A percentile compares a stretch with the other conserved stretches of the same genome.
Evolutionary conservation across 2,888 invertebrate genomes (phyloP).

Genomic region (Gandaritis pyraliata): DNA sequence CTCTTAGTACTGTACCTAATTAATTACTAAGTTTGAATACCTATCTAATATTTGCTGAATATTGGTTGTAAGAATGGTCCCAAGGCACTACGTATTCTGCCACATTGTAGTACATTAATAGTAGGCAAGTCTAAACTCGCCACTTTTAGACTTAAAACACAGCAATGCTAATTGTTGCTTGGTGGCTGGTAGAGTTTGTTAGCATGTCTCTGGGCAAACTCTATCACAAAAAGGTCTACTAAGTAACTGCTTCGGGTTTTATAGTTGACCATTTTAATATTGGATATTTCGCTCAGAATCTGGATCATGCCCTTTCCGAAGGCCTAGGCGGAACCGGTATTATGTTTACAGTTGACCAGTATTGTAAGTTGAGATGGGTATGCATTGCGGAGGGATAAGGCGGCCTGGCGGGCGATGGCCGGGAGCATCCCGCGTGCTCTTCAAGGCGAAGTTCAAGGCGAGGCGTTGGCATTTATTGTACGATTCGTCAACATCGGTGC

Average conservation of each 20-base stretch:
- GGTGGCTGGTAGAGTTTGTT: neutral
- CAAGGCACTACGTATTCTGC: no score
- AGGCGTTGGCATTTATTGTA: slow-evolving; percentile 79
- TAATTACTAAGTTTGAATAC: no score
- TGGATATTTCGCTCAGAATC: slow-evolving; percentile 44
- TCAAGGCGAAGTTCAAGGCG: slow-evolving; percentile 80
- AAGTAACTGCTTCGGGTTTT: neutral
- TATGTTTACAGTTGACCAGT: slow-evolving; percentile 61
- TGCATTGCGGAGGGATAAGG: slow-evolving; percentile 52
- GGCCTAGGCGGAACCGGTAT: slow-evolving; percentile 66
- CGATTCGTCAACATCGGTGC: slow-evolving; percentile 72
- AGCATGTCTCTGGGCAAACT: neutral
- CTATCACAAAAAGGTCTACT: neutral
- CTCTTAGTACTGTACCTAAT: no score
- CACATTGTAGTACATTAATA: no score
- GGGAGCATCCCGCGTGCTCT: slow-evolving; percentile 64
- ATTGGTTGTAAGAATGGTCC: no score
- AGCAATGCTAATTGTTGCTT: neutral
- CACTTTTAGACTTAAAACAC: no score
- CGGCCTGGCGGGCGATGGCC: slow-evolving; percentile 48
- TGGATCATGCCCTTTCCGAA: slow-evolving; percentile 69
- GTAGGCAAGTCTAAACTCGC: no score
- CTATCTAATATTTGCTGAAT: no score
- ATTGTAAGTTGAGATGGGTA: slow-evolving; percentile 48
- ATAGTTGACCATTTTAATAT: slow-evolving; percentile 16